These are phyloP conservation scores for Dendrolimus punctatus DNA, from an alignment of 1,140 invertebrate species.

Conservation along the genomic window DNA sequence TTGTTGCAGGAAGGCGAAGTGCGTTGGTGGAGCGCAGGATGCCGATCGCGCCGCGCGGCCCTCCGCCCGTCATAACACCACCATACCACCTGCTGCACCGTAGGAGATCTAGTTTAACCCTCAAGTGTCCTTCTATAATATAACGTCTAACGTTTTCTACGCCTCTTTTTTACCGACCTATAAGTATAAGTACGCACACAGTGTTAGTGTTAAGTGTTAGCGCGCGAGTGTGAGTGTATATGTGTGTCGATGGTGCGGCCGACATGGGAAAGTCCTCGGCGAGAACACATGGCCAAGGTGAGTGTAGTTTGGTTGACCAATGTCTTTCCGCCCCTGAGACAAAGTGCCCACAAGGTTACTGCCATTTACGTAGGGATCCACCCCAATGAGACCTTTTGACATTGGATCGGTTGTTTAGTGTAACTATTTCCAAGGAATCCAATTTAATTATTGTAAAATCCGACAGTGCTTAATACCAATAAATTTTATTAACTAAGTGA, in stretches of 20 bases:
- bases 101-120: constrained; percentile 54
- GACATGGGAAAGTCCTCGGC: constrained; percentile 73
- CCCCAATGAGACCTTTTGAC: no score
- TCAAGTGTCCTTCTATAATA: constrained; percentile 65
- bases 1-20: constrained; percentile 53
- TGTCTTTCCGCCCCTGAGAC: constrained; percentile 17
- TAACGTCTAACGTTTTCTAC: constrained; percentile 66
- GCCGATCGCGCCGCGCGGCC: constrained; percentile 58
- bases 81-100: constrained; percentile 47
- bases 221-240: constrained; percentile 51
- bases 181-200: constrained; percentile 49
- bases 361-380: constrained; percentile 2
- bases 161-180: constrained; percentile 65
- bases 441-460: no score
- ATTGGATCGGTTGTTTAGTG: no score
- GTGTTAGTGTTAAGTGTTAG: constrained; percentile 53
- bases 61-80: constrained; percentile 47
- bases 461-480: no score
- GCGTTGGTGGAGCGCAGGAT: constrained; percentile 49
- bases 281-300: constrained; percentile 72
- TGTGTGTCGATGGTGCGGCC: constrained; percentile 67
- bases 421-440: no score
- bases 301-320: constrained; percentile 27
- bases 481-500: no score
- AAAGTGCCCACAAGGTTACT: constrained; percentile 29